A percentile compares a stretch with the other conserved stretches of the same genome.
Conservation (phyloP, 2,797 vertebrate species). For the Eulemur rubriventer region DNA sequence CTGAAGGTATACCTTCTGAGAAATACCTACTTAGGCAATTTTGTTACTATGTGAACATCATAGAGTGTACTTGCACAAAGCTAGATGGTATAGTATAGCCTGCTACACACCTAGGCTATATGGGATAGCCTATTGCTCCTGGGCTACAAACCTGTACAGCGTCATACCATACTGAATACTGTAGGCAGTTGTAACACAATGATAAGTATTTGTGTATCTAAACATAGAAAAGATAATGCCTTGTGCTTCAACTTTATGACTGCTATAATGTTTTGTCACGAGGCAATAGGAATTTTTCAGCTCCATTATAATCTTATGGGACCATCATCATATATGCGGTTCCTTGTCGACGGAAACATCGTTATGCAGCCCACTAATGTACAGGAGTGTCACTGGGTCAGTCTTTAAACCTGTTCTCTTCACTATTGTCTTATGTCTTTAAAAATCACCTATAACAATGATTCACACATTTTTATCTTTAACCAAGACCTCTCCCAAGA, state of each 20-base stretch:
- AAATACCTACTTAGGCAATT: background rate
- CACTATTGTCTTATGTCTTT: background rate
- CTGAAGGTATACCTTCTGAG: background rate
- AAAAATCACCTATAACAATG: background rate
- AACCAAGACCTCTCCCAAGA: background rate
- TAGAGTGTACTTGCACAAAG: background rate
- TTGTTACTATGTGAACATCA: too few species aligned
- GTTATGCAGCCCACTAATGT: background rate
- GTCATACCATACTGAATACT: background rate
- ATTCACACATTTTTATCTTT: background rate
- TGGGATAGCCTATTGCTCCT: background rate
- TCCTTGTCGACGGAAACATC: background rate
- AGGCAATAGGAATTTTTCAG: background rate
- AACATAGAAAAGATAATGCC: background rate
- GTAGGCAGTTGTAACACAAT: background rate
- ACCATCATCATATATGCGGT: background rate
- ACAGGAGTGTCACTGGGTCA: background rate
- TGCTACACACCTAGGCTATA: background rate
- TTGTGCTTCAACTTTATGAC: too few species aligned
- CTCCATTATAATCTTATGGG: background rate
- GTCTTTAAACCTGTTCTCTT: background rate
- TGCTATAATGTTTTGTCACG: background rate
- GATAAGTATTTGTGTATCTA: background rate
- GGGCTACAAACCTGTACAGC: background rate
- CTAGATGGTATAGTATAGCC: background rate